Base-by-base conservation (phyloP, 64 coral and sea anemone species). In the Montipora foliosa region DNA sequence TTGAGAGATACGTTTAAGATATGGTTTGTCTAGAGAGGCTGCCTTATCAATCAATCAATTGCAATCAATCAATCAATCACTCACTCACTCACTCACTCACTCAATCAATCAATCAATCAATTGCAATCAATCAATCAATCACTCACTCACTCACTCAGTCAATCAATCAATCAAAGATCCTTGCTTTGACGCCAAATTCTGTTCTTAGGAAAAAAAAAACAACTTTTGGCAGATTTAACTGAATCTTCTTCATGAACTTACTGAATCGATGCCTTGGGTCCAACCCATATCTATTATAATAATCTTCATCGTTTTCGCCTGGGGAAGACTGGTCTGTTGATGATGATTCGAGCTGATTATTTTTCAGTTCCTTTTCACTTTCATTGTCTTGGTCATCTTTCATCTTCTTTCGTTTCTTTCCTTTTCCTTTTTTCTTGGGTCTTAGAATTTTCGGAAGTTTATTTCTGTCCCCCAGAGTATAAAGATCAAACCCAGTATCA, bases 381-480 rank as follows among this genome's bases (percentile, higher is more conserved):
- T 49, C 82, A 51, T 72, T 47, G 67, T n/a, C 66, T 22, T 49
- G 15, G 71, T 72, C 82, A 48, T 70, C 46, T 21, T 24, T 72
- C 12, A 71, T 71, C 82, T 86, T 86, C 47, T 86, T 86, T 51
- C 82, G 44, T 12, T 86, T 86, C 1, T 19, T 49, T 3, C 82
- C 82, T 68, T 72, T 86, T 15, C 47, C 82, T 49, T 86, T 86
- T 50, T 86, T 86, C 66, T 73, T 73, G 7, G 82, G n/a, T 72
- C 71, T 86, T 72, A 86, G 71, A 17, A 86, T 86, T 72, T 72
- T 49, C 3, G 82, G 82, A 49, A 86, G 82, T 86, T 86, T 86
- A 3, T 49, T 86, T 6, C 64, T 68, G 66, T 86, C 82, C 1
- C 73, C 47, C 7, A 50, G 8, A 49, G 82, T 72, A 12, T 86